These are phyloP conservation scores for Glyphotaelius pellucidus DNA, from an alignment of 2,888 invertebrate genomes.

Conservation along the genomic window DNA sequence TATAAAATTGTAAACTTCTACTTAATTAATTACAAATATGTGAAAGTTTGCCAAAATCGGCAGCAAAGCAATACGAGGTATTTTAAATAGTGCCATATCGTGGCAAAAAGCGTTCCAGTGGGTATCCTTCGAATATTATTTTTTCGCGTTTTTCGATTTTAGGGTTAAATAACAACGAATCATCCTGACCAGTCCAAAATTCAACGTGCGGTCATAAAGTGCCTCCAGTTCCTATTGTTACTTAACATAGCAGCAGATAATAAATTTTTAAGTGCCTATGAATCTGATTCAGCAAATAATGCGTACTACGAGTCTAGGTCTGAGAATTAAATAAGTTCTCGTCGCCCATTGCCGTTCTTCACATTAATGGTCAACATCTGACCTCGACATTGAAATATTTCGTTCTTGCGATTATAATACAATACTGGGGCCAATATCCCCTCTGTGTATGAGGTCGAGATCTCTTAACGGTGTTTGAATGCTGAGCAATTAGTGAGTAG, in stretches of 20 bases:
- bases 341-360: neutral
- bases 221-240: neutral
- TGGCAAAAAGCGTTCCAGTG: no score
- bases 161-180: no score
- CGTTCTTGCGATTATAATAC: neutral
- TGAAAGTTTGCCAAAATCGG: no score
- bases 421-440: constrained; percentile 2
- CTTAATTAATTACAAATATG: no score
- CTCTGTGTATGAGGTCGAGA: neutral
- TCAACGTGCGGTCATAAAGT: neutral
- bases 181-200: neutral
- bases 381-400: neutral
- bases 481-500: neutral
- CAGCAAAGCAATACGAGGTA: no score
- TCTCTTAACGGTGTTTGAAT: neutral
- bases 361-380: neutral
- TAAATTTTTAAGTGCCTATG: neutral
- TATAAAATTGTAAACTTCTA: no score
- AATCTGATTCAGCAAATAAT: neutral
- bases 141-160: no score
- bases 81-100: no score
- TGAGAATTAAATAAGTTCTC: neutral
- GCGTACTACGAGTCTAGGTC: neutral
- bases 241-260: neutral
- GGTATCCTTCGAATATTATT: no score